phyloP scores from a whole-genome alignment of 2,797 vertebrate genomes.

The Poeciliopsis infans region DNA sequence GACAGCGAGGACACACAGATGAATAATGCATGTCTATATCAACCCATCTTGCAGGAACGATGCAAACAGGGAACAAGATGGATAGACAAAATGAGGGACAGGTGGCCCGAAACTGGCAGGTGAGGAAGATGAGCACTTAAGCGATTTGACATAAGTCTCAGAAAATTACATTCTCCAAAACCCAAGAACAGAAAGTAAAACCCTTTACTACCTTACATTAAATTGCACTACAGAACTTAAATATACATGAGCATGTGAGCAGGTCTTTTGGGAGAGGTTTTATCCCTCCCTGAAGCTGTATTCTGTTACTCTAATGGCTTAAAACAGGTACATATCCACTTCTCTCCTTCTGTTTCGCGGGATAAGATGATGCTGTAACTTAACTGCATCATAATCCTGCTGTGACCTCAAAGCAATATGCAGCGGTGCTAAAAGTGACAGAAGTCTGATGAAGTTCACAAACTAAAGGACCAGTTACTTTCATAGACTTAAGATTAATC shows the following conservation, averaged over 20 bases:
- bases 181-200: neutral
- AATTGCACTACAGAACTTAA: constrained; percentile 10
- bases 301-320: constrained; percentile 21
- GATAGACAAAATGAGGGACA: neutral
- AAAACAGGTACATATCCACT: constrained; percentile 11
- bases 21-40: constrained; percentile 77
- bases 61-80: constrained; percentile 21
- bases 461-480: neutral
- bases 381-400: constrained; percentile 20
- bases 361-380: constrained; percentile 40
- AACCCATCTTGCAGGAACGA: constrained; percentile 63
- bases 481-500: neutral
- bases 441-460: neutral
- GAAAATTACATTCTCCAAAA: neutral
- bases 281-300: constrained; percentile 39
- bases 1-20: constrained; percentile 72
- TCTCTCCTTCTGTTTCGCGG: constrained; percentile 35
- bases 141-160: neutral
- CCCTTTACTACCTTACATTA: constrained; percentile 15
- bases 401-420: constrained; percentile 12
- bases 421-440: constrained; percentile 27
- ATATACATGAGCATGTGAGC: constrained; percentile 53
- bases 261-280: constrained; percentile 44
- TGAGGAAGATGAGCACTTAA: neutral
- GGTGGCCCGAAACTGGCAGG: constrained; percentile 1